These are phyloP conservation scores for Hydra vulgaris DNA, from an alignment of 30 jellyfish, hydroid and myxozoan genomes.

Conservation along the genomic window DNA sequence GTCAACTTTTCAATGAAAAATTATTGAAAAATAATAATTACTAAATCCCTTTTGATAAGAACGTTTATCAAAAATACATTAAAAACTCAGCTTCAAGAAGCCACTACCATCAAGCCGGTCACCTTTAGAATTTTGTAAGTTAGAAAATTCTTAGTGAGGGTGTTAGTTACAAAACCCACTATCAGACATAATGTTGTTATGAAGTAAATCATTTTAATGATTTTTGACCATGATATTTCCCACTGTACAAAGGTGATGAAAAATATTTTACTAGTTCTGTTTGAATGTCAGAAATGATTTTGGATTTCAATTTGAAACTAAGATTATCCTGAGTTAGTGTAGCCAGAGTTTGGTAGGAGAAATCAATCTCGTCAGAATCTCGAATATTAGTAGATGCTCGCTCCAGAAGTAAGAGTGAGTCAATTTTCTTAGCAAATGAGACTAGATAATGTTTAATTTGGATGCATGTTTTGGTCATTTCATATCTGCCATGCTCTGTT, in stretches of 20 bases:
- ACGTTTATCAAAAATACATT: too few relatives aligned
- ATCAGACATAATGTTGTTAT: too few relatives aligned
- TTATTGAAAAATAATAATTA: too few relatives aligned
- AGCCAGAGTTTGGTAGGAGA: not conserved
- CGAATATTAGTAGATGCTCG: not conserved
- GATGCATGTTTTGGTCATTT: not conserved
- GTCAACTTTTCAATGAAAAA: too few relatives aligned
- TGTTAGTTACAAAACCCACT: too few relatives aligned
- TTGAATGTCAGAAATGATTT: not conserved
- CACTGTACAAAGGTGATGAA: not conserved
- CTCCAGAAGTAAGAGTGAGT: not conserved
- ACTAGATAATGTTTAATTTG: not conserved
- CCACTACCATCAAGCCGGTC: too few relatives aligned
- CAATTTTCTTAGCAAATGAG: not conserved
- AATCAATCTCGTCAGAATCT: not conserved
- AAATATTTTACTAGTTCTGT: not conserved
- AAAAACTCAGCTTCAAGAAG: too few relatives aligned
- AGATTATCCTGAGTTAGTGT: not conserved
- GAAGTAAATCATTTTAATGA: too few relatives aligned
- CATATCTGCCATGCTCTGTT: not conserved
- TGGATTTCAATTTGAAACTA: not conserved
- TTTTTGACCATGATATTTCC: too few relatives aligned
- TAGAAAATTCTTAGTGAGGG: too few relatives aligned
- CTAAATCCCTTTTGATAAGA: too few relatives aligned
- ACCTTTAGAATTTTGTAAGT: too few relatives aligned